A percentile compares a stretch with the other conserved stretches of the same genome.
Evolutionary conservation across 2,888 invertebrate genomes (phyloP).

Genomic region (Trimorus sp.): DNA sequence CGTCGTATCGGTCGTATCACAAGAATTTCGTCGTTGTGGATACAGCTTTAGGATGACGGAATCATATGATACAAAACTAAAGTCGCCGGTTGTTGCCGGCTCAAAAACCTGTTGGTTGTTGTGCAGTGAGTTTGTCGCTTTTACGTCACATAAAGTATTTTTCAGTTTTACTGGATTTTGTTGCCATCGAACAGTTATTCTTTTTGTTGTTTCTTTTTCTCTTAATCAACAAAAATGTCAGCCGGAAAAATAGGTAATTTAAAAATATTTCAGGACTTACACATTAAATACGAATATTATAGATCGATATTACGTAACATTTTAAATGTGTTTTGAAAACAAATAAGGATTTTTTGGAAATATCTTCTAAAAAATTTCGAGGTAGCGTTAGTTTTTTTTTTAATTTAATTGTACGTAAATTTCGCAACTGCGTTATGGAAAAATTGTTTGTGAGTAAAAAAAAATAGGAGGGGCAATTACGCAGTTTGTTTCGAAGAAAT

Average conservation of each 20-base stretch:
- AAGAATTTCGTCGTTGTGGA: conserved; percentile 6
- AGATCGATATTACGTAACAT: too few relatives aligned
- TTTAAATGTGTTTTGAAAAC: too few relatives aligned
- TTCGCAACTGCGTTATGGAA: too few relatives aligned
- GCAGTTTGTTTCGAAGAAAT: too few relatives aligned
- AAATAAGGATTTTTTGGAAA: too few relatives aligned
- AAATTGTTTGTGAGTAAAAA: too few relatives aligned
- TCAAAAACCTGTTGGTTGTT: conserved; percentile 47
- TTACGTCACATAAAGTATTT: neutral
- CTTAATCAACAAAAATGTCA: conserved; percentile 4
- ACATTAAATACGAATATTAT: neutral
- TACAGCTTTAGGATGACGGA: neutral
- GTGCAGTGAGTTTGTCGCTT: neutral
- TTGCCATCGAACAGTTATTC: neutral
- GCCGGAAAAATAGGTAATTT: conserved; percentile 26
- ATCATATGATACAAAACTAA: conserved; percentile 30
- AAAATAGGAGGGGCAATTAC: too few relatives aligned
- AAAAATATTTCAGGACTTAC: neutral
- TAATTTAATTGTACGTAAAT: too few relatives aligned
- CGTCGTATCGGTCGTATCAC: neutral
- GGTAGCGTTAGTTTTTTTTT: too few relatives aligned
- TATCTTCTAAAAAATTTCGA: too few relatives aligned
- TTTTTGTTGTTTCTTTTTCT: neutral
- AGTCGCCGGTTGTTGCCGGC: conserved; percentile 14
- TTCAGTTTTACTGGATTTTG: neutral